Conservation (phyloP, 2,888 invertebrate species). For the Erebia epiphron region DNA sequence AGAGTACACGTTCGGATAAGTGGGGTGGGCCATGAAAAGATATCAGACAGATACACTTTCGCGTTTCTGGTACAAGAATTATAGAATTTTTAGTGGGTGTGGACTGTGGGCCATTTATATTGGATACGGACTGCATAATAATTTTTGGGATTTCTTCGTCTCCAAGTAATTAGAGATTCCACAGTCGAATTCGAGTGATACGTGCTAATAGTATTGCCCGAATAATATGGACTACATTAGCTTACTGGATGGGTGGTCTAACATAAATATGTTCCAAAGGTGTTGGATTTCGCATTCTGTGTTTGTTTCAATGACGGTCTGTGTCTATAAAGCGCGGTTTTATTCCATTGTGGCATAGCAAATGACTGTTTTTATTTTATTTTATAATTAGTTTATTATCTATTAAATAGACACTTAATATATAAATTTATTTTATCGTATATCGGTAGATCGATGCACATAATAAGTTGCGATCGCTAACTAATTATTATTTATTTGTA, state of each 20-base stretch:
- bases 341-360: slow-evolving; percentile 8
- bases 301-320: slow-evolving; percentile 18
- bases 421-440: too few species aligned
- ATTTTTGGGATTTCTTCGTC: background rate
- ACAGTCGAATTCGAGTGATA: background rate
- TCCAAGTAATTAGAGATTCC: background rate
- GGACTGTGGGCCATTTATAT: background rate
- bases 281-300: slow-evolving; percentile 22
- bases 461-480: slow-evolving; percentile 8
- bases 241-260: slow-evolving; percentile 14
- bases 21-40: too few species aligned
- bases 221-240: slow-evolving; percentile 16
- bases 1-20: too few species aligned
- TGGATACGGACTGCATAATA: background rate
- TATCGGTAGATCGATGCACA: background rate
- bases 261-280: slow-evolving; percentile 13
- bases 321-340: background rate
- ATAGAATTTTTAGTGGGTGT: background rate
- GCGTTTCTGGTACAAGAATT: background rate
- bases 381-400: background rate
- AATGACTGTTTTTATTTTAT: background rate
- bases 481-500: slow-evolving; percentile 31
- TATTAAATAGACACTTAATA: background rate
- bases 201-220: slow-evolving; percentile 11
- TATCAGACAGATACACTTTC: background rate